Evolutionary conservation across 2,888 invertebrate species (phyloP).

Genomic region (Ypsolopha scabrella): DNA sequence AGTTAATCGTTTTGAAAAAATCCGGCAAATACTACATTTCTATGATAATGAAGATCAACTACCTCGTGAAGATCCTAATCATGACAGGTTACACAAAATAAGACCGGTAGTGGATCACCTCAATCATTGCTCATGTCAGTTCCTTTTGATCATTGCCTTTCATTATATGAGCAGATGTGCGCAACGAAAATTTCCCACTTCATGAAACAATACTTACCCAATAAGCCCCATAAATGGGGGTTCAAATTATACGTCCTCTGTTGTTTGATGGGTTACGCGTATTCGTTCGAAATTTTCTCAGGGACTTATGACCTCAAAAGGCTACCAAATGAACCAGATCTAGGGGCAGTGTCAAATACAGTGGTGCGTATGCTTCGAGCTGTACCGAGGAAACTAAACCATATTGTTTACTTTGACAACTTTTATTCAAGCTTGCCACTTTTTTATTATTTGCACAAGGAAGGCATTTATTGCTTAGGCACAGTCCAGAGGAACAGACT

Average conservation of each 20-base stretch:
- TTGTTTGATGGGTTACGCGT: slow-evolving; percentile 6
- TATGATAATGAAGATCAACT: slow-evolving; percentile 18
- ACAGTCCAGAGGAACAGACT: slow-evolving; percentile 10
- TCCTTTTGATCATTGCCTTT: slow-evolving; percentile 10
- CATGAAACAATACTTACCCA: too few relatives aligned
- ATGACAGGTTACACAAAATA: too few relatives aligned
- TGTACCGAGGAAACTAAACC: neutral
- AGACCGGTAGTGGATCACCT: neutral
- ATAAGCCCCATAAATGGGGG: slow-evolving; percentile 6
- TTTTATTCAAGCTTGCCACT: neutral
- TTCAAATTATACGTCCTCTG: too few relatives aligned
- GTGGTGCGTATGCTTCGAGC: neutral
- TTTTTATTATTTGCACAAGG: neutral
- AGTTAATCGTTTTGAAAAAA: slow-evolving; percentile 20
- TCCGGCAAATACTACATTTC: slow-evolving; percentile 17
- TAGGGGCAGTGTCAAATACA: neutral
- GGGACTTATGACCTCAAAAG: neutral
- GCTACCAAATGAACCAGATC: neutral
- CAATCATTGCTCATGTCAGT: neutral
- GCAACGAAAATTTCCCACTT: slow-evolving; percentile 10
- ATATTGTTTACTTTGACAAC: slow-evolving; percentile 4
- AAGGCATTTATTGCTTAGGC: slow-evolving; percentile 1
- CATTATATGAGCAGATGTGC: slow-evolving; percentile 13
- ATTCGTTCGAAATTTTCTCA: slow-evolving; percentile 6
- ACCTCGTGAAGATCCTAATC: slow-evolving; percentile 13